Evolutionary conservation across 2,113 vertebrate genomes (phyloP), one percentile per base, ranked within the genome.

Genomic region (Callospermophilus lateralis): DNA sequence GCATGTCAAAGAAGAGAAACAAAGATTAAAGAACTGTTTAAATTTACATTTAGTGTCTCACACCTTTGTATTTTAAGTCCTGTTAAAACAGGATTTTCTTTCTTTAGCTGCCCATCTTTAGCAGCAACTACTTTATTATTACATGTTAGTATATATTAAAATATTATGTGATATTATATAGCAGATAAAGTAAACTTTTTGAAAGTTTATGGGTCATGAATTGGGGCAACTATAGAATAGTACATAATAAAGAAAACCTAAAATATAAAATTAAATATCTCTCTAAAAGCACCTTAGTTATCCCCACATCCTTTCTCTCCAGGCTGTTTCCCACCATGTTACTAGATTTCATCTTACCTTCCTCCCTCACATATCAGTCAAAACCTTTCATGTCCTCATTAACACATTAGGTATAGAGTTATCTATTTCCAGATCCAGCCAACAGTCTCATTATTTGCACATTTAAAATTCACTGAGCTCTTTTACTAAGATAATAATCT

Each of bases 401-500:
- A 89, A 83, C 15, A 24, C 88, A 55, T 81, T 61, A 65, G 28
- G 9, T 28, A 94, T 15, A 45, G 19, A 55, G 24, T 48, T 87
- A 6, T 68, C 28, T 78, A 20, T 77, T 6, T 88, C 65, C 45
- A 67, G 37, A 53, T 51, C 13, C n/a, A 30, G 45, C 13, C 0
- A 86, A 61, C 28, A 51, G 95, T 13, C 3, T 2, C 17, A 70
- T 84, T 92, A 92, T 84, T 79, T 97, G 0, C 8, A 39, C 58
- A 48, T 42, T 80, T 84, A 30, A 96, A 96, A 92, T 30, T 55
- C 39, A 74, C 7, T 68, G 58, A 89, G 0, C 12, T 89, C 6
- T 28, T 92, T 96, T 86, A 61, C 51, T 77, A 80, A 88, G 22
- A 74, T 88, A 81, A 9, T 48, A 87, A 87, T 76, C 42, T 48